Evolutionary conservation across 53 echinoderm and acorn worm species (phyloP), one percentile per base, ranked within the genome.

Genomic region (Echinarachnius parma): DNA sequence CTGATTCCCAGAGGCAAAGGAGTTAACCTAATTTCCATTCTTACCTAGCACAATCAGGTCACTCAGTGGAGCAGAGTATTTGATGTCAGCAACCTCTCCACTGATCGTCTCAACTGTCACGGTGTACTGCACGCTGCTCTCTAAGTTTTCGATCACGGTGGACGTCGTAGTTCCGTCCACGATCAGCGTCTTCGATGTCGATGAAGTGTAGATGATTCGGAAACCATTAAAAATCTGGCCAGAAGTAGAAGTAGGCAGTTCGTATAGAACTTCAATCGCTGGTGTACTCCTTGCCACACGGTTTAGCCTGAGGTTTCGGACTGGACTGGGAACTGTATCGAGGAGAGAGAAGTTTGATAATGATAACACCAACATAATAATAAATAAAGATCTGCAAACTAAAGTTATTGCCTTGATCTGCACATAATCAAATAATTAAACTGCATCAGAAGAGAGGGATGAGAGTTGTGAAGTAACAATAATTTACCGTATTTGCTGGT

Each of bases 1-100:
- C n/a, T n/a, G n/a, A n/a, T n/a, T n/a, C n/a, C n/a, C n/a, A n/a
- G n/a, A n/a, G n/a, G n/a, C n/a, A n/a, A n/a, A n/a, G n/a, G n/a
- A n/a, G n/a, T n/a, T n/a, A n/a, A n/a, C n/a, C n/a, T n/a, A n/a
- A n/a, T n/a, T n/a, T n/a, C n/a, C n/a, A n/a, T n/a, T 9, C 39
- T 39, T 39, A 39, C 39, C 39, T 13, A 39, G 39, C 7, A 39
- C 39, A 13, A 39, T 13, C 39, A 13, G 7, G 13, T 7, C 39
- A 7, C 13, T 13, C 7, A 21, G 34, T 21, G 23, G 2, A 0
- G 2, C 11, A 3, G 62, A 62, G 42, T 62, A 62, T 11, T 1
- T 36, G 3, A 20, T 34, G 24, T 62, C 62, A 39, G 37, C 62
- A 22, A 62, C 10, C 34, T 34, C 36, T 5, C 62, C 62, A 62